Evolutionary conservation across 2,888 invertebrate genomes (phyloP), one percentile per base, ranked within the genome.

Genomic region (Calameuta idolon): DNA sequence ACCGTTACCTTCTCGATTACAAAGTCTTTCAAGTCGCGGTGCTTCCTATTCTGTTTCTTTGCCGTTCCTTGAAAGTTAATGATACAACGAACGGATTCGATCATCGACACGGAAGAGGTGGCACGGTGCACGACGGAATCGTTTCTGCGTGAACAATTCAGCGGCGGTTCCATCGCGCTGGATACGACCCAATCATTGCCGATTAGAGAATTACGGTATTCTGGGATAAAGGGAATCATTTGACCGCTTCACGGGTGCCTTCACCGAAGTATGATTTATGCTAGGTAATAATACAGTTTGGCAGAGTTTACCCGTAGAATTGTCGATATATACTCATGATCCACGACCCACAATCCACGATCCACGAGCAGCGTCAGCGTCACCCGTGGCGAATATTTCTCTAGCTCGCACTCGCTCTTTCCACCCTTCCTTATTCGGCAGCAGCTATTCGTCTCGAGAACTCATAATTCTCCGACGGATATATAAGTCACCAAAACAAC

Each of bases 401-500:
- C 4, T 30, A 12, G 40, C 75, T 80, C 82, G 80, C 82, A 84
- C 83, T 85, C 75, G 74, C 74, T 69, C 73, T 73, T 80, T 79
- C 77, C 75, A 34, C 79, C 83, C 81, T 83, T 82, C 80, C 81
- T 77, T 81, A 75, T 82, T 80, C 80, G 77, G 79, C 82, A 79
- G 82, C 81, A 79, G 82, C 81, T 77, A 75, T 83, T 80, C 81
- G 76, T 76, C 77, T 73, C 75, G 69, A 79, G 80, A 82, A 81
- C 76, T 78, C 73, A 83, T 85, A 86, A 81, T 82, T 86, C 83
- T 83, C 76, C 55, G 76, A 69, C 75, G 77, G 80, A 81, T 80
- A 23, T 55, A 55, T 78, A 75, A 73, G 75, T 69, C 76, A 75
- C 79, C 76, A 74, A 76, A 81, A 84, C 83, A 85, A 83, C 84